Conservation (phyloP, 2,797 vertebrate genomes). For the Merluccius polli region DNA sequence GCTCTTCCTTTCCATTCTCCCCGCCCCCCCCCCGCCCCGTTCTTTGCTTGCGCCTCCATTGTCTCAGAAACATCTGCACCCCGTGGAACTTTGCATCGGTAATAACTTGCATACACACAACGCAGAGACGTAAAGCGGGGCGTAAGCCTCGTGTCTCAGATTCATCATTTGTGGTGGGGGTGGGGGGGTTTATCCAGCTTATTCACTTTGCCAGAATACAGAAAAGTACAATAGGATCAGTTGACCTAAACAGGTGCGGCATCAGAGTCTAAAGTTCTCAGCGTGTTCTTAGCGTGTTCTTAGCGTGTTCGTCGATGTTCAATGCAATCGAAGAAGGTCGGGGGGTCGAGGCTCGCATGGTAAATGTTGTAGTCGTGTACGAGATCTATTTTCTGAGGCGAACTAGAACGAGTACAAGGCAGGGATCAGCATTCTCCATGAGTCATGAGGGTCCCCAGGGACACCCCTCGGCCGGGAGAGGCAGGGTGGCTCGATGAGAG, state of each 20-base stretch:
- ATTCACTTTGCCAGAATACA: background rate
- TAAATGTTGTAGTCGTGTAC: no score
- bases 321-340: no score
- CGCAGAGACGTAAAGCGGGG: background rate
- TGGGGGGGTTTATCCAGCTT: background rate
- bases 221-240: background rate
- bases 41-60: background rate
- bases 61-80: background rate
- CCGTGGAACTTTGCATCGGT: background rate
- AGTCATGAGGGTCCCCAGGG: no score
- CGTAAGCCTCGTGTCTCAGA: background rate
- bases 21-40: background rate
- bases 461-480: no score
- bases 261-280: background rate
- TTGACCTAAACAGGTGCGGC: background rate
- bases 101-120: background rate
- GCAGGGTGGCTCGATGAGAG: no score
- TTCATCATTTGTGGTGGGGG: background rate
- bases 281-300: background rate
- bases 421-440: no score
- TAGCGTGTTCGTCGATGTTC: background rate
- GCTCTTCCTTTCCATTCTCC: background rate
- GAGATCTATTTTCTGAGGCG: no score
- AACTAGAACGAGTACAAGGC: no score
- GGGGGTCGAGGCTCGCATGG: no score